A percentile compares a stretch with the other conserved stretches of the same genome.
phyloP scores from a whole-genome alignment of 2,113 vertebrate species.

The Sturnira hondurensis region DNA sequence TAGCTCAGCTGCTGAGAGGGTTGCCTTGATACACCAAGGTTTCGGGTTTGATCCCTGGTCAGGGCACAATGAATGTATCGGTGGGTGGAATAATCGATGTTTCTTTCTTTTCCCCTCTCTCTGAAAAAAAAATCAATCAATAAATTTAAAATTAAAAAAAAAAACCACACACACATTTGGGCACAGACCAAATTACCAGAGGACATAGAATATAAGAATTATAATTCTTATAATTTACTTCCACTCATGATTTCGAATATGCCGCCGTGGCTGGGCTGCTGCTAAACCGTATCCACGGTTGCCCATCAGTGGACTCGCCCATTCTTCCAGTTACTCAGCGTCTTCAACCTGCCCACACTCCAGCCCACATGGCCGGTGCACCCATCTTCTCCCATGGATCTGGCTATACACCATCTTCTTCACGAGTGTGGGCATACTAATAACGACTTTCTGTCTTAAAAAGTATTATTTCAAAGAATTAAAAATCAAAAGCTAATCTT shows the following conservation, averaged over 20 bases:
- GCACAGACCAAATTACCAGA: background rate
- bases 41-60: no score
- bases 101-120: no score
- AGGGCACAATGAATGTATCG: no score
- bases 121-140: no score
- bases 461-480: slow-evolving; percentile 20
- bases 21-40: no score
- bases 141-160: no score
- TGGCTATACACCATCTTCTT: background rate
- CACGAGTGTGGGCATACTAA: background rate
- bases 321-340: background rate
- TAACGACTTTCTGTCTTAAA: background rate
- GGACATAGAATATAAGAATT: background rate
- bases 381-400: background rate
- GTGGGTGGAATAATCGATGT: no score
- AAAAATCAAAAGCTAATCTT: background rate
- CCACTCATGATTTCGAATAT: background rate
- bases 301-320: background rate
- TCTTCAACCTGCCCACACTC: background rate
- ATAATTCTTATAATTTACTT: background rate
- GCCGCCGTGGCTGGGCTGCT: background rate
- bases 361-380: background rate
- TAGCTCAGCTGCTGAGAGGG: no score
- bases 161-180: background rate
- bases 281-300: background rate